Evolutionary conservation across 2,113 vertebrate genomes (phyloP).

Genomic region (Gopherus flavomarginatus): DNA sequence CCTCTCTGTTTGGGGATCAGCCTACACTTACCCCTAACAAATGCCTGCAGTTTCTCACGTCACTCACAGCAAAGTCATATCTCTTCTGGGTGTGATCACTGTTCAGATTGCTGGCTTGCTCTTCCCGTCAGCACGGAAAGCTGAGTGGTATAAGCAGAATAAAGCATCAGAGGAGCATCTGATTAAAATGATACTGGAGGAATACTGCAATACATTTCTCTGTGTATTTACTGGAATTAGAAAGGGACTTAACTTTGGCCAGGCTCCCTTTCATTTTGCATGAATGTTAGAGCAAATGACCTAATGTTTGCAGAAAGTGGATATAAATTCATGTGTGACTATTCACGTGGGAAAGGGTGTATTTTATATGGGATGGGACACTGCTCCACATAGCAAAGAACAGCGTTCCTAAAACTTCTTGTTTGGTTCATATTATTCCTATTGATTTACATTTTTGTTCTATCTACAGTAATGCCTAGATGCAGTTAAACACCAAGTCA

Average conservation of each 20-base stretch:
- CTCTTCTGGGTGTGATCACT: not conserved
- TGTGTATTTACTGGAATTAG: not conserved
- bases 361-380: rapidly evolving
- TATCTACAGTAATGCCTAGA: not conserved
- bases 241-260: slow-evolving; percentile 26
- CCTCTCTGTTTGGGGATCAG: rapidly evolving
- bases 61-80: not conserved
- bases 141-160: slow-evolving; percentile 1
- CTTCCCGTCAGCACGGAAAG: rapidly evolving
- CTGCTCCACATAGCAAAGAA: rapidly evolving
- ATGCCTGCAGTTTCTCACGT: not conserved
- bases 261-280: not conserved
- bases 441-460: not conserved
- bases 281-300: not conserved
- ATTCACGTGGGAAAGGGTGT: slow-evolving; percentile 17
- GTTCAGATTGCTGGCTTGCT: rapidly evolving
- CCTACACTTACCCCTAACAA: not conserved
- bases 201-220: slow-evolving; percentile 1
- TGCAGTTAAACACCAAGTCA: not conserved
- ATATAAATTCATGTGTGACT: not conserved
- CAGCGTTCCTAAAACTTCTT: slow-evolving; percentile 33
- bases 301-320: not conserved
- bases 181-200: slow-evolving; percentile 26
- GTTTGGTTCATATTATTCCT: slow-evolving; percentile 19
- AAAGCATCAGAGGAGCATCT: slow-evolving; percentile 9